Base-by-base conservation (phyloP, 2,113 vertebrate species). In the Suricata suricatta region DNA sequence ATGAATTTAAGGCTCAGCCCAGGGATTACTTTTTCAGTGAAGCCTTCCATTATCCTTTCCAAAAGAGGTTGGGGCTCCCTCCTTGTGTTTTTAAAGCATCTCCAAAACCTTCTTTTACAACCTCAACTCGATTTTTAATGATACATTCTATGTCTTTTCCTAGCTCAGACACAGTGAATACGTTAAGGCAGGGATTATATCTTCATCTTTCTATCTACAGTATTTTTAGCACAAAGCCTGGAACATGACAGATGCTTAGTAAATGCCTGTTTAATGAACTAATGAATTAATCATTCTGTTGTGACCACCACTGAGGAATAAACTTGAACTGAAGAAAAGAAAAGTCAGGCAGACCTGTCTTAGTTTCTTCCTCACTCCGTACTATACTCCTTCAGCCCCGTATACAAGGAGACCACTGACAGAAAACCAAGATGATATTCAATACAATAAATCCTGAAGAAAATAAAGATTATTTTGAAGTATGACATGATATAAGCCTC, bases 121-220 rank as follows among this genome's bases (percentile, higher is more conserved):
- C 31, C 94, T 88, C n/a, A 90, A 54, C 52, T 94, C 17, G 83
- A 76, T 63, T 86, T 86, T 94, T 64, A 60, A 54, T 96, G 76
- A 71, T 52, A 5, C 63, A 68, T n/a, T 27, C 35, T n/a, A 23
- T 68, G 3, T 71, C 35, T 87, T 57, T 54, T 84, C 10, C 35
- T 79, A 93, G 79, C 47, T 93, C 7, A 66, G 8, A 96, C 41
- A 95, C 4, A 3, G 41, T 81, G 38, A 79, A 38, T 90, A 93
- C 14, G 74, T 71, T 35, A 69, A 47, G 47, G 33, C 25, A 77
- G 29, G 79, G 64, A 66, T 64, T 25, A 17, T 66, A 44, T 54
- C 57, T 54, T 90, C 9, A 82, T 86, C 31, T 87, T 96, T 87
- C 14, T 82, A 90, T 72, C 54, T 90, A 77, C 11, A 86, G 64